phyloP scores from a whole-genome alignment of 2,797 vertebrate species.

The Propithecus deckenii region DNA sequence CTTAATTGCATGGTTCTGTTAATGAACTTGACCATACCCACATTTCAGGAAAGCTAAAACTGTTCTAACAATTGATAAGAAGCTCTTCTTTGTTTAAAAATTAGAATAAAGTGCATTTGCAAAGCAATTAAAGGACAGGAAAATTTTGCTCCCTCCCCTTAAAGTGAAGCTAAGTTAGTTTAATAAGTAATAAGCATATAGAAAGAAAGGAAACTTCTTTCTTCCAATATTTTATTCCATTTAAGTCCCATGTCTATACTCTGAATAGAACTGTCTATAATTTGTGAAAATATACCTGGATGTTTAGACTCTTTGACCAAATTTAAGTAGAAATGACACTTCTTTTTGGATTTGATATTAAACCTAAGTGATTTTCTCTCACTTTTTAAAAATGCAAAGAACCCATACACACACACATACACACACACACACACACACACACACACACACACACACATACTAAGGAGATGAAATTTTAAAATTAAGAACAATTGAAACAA shows the following conservation, averaged over 20 bases:
- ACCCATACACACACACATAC: too few species aligned
- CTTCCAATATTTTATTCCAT: background rate
- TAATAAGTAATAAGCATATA: background rate
- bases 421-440: too few species aligned
- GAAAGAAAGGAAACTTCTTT: background rate
- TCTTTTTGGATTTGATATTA: background rate
- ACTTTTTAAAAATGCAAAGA: background rate
- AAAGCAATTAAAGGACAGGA: background rate
- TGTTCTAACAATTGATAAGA: background rate
- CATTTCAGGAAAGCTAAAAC: conserved; percentile 2
- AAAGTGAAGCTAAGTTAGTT: conserved; percentile 27
- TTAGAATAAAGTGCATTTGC: background rate
- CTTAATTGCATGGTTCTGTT: background rate
- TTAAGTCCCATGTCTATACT: background rate
- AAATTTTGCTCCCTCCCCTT: background rate
- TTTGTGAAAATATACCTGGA: conserved; percentile 1
- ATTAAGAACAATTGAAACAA: background rate
- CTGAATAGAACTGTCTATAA: background rate
- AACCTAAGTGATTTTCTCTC: background rate
- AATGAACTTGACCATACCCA: background rate
- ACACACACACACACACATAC: too few species aligned
- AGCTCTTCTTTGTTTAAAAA: background rate
- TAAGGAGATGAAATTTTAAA: background rate
- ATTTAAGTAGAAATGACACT: background rate
- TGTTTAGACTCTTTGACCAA: background rate